Conservation (phyloP, 2,888 invertebrate species). For the Caenorhabditis macrosperma region DNA sequence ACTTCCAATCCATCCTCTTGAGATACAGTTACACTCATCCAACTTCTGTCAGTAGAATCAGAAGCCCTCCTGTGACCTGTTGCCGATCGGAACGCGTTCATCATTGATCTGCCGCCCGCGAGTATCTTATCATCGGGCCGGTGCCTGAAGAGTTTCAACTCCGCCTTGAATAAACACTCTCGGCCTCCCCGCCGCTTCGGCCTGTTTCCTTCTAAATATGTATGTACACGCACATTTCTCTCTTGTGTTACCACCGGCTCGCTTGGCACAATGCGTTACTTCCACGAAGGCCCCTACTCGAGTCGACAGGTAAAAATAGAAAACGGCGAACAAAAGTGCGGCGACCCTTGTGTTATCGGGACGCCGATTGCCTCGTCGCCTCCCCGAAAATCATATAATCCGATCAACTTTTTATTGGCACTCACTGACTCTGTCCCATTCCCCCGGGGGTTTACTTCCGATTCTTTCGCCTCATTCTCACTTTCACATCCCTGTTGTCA, state of each 20-base stretch:
- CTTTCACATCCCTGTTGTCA: conserved; percentile 2
- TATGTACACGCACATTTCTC: conserved; percentile 33
- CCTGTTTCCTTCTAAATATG: conserved; percentile 9
- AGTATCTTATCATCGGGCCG: conserved; percentile 11
- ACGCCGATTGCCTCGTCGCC: background rate
- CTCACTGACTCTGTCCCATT: conserved; percentile 2
- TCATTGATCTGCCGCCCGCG: background rate
- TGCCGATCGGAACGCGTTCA: background rate
- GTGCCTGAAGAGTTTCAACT: conserved; percentile 31
- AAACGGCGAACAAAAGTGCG: background rate
- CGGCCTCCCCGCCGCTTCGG: conserved; percentile 7
- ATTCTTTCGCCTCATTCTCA: conserved; percentile 2
- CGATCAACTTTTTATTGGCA: conserved; percentile 53
- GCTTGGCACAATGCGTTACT: conserved; percentile 11
- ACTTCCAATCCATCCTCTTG: too few relatives aligned
- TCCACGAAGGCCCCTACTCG: conserved; percentile 31
- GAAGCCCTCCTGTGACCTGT: background rate
- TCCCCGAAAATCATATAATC: conserved; percentile 48
- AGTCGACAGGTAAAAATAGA: conserved; percentile 41
- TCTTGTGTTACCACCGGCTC: conserved; percentile 20
- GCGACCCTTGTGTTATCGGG: conserved; percentile 35
- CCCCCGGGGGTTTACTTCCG: conserved; percentile 4
- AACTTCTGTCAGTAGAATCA: too few relatives aligned
- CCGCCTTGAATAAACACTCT: conserved; percentile 50
- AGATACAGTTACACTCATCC: too few relatives aligned